phyloP scores from a whole-genome alignment of 1,140 invertebrate species.

The Helicoverpa zea region DNA sequence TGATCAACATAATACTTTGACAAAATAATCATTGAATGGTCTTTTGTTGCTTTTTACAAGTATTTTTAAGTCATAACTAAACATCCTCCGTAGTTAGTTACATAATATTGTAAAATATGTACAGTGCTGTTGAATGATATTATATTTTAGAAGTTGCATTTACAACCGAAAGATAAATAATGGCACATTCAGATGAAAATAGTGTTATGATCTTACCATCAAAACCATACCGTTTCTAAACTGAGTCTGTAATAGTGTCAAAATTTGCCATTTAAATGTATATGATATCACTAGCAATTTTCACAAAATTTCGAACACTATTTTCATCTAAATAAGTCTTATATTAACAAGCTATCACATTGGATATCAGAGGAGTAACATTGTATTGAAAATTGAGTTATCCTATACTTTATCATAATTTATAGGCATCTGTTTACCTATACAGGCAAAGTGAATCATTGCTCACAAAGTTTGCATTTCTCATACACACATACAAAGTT shows the following conservation, averaged over 20 bases:
- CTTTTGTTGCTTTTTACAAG: background rate
- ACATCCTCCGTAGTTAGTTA: background rate
- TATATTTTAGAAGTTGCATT: slow-evolving; percentile 1
- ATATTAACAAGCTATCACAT: slow-evolving; percentile 8
- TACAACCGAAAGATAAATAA: background rate
- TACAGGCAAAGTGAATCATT: slow-evolving; percentile 12
- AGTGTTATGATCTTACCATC: background rate
- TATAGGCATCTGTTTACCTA: slow-evolving; percentile 25
- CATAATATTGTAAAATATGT: background rate
- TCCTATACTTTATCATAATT: slow-evolving; percentile 8
- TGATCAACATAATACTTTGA: background rate
- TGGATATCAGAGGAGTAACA: background rate
- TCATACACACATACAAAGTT: slow-evolving; percentile 1
- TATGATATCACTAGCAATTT: background rate
- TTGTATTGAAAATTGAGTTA: background rate
- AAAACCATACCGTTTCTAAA: too few relatives aligned
- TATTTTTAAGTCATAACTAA: background rate
- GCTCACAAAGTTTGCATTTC: background rate
- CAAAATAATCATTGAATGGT: background rate
- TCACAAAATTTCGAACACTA: background rate
- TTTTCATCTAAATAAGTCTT: background rate
- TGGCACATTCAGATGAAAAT: background rate
- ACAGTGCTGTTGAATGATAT: background rate
- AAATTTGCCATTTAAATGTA: too few relatives aligned
- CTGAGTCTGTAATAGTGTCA: too few relatives aligned